phyloP scores from a whole-genome alignment of 2,888 invertebrate genomes.

The Apodemia mormo region DNA sequence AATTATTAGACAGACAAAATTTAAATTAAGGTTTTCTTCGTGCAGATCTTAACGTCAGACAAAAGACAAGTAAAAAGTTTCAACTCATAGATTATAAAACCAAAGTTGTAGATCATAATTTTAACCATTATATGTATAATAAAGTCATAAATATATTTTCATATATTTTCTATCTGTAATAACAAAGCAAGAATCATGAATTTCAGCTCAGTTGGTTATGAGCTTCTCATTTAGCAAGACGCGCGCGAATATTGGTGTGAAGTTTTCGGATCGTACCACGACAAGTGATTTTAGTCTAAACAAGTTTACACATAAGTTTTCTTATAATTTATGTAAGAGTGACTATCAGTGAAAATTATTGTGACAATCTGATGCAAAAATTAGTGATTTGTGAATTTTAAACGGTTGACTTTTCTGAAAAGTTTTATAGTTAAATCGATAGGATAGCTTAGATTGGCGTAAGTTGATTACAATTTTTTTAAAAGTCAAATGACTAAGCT shows the following conservation, averaged over 20 bases:
- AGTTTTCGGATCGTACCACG: neutral
- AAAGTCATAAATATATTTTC: neutral
- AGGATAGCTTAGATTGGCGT: slow-evolving; percentile 5
- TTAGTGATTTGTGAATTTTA: neutral
- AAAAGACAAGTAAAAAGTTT: too few species aligned
- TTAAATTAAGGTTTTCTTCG: too few species aligned
- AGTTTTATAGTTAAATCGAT: neutral
- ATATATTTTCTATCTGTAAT: neutral
- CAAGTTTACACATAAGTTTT: neutral
- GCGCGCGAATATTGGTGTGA: neutral
- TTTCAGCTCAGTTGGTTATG: slow-evolving; percentile 2
- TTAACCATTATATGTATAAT: neutral
- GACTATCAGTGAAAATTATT: neutral
- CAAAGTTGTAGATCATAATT: neutral
- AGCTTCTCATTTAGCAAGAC: slow-evolving; percentile 2
- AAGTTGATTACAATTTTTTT: neutral
- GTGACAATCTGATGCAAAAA: neutral
- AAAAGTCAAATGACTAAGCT: too few species aligned
- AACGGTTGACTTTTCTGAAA: neutral
- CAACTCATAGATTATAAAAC: neutral
- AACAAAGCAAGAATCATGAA: neutral
- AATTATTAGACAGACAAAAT: too few species aligned
- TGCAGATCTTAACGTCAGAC: too few species aligned
- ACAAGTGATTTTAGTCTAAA: neutral
- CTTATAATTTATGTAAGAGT: too few species aligned